Conservation (phyloP, 2,888 invertebrate genomes). For the Polyommatus icarus region DNA sequence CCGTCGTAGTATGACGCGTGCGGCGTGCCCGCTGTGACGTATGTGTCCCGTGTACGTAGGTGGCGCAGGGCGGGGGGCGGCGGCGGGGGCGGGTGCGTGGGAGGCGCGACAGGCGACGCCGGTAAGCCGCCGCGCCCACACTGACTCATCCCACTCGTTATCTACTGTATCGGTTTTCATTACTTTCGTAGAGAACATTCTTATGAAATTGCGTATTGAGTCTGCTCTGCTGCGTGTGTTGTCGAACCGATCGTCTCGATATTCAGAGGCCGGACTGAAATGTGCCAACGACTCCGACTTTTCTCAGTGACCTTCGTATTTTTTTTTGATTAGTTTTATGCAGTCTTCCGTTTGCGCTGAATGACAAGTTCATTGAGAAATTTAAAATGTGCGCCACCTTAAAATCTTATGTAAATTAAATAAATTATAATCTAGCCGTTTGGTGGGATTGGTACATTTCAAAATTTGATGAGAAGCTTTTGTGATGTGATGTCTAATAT, state of each 20-base stretch:
- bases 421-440: not conserved
- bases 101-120: slow-evolving; percentile 69
- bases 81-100: slow-evolving; percentile 68
- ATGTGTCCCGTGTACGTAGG: slow-evolving; percentile 72
- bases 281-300: slow-evolving; percentile 56
- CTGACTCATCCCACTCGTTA: slow-evolving; percentile 64
- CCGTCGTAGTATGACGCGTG: slow-evolving; percentile 12
- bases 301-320: slow-evolving; percentile 34
- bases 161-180: slow-evolving; percentile 66
- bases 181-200: slow-evolving; percentile 72
- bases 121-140: slow-evolving; percentile 73
- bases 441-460: slow-evolving; percentile 65
- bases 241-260: slow-evolving; percentile 71
- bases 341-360: slow-evolving; percentile 32
- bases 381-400: not conserved
- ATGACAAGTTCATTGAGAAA: slow-evolving; percentile 34
- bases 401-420: not conserved
- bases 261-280: slow-evolving; percentile 72
- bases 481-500: slow-evolving; percentile 77
- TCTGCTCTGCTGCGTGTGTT: slow-evolving; percentile 79
- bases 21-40: slow-evolving; percentile 24
- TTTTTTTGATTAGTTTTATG: slow-evolving; percentile 33
- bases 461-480: slow-evolving; percentile 66
- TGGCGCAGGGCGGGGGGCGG: slow-evolving; percentile 73
- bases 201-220: slow-evolving; percentile 70